These are phyloP conservation scores for Aptenodytes patagonicus DNA, from an alignment of 2,113 vertebrate genomes.

Conservation along the genomic window DNA sequence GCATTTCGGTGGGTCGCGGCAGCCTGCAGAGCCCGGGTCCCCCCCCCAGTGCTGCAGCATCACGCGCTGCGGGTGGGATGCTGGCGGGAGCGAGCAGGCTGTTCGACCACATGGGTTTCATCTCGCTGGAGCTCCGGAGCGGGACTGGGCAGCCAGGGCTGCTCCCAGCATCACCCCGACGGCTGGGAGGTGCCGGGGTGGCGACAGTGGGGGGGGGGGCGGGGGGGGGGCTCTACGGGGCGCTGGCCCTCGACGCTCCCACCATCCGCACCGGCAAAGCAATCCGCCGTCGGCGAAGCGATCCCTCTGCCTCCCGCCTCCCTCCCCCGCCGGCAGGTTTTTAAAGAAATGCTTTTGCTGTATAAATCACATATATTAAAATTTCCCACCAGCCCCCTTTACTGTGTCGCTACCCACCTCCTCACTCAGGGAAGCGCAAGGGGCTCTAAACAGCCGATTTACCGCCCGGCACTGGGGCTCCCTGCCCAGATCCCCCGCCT, in stretches of 20 bases:
- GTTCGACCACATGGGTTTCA: rapidly evolving
- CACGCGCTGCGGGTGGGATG: not conserved
- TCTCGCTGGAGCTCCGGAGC: rapidly evolving
- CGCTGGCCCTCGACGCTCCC: not conserved
- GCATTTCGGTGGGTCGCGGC: rapidly evolving
- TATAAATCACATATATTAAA: not conserved
- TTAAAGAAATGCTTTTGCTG: not conserved
- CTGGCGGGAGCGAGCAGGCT: not conserved
- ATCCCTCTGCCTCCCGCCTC: not conserved
- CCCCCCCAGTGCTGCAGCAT: not conserved
- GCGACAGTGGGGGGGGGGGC: rapidly evolving
- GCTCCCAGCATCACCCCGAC: not conserved
- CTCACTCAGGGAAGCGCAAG: rapidly evolving
- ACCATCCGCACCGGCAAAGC: not conserved
- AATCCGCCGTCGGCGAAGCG: rapidly evolving
- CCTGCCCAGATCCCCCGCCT: not conserved
- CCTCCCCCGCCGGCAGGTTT: not conserved
- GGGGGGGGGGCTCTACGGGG: too few species aligned
- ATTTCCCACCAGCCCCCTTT: not conserved
- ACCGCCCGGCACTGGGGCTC: not conserved
- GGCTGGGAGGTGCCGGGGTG: not conserved
- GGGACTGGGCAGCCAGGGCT: not conserved
- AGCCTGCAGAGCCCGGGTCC: too few species aligned
- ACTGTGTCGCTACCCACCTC: not conserved
- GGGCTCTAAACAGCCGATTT: rapidly evolving